phyloP scores from a whole-genome alignment of 2,888 invertebrate genomes.

The Sympetrum striolatum region DNA sequence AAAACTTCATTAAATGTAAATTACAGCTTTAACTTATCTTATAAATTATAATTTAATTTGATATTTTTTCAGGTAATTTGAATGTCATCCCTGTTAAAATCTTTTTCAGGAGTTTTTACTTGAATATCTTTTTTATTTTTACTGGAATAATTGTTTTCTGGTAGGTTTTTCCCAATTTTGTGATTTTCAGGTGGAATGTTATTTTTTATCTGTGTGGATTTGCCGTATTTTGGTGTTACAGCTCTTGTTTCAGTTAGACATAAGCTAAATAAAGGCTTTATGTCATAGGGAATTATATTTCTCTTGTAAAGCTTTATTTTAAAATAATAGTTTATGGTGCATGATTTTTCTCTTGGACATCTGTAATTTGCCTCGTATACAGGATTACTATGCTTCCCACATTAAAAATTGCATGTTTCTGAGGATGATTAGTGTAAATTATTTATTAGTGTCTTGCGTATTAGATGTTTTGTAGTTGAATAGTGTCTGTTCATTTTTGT shows the following conservation, averaged over 20 bases:
- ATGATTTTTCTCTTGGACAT: constrained; percentile 4
- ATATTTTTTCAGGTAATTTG: too few relatives aligned
- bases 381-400: not conserved
- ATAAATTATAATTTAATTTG: too few relatives aligned
- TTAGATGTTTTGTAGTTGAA: not conserved
- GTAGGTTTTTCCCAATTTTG: too few relatives aligned
- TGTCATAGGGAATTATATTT: not conserved
- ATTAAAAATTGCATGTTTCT: not conserved
- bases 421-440: constrained; percentile 1
- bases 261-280: not conserved
- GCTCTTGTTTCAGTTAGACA: not conserved
- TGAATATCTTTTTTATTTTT: too few relatives aligned
- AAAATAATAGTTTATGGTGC: not conserved
- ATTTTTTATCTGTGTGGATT: not conserved
- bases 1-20: too few relatives aligned
- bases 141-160: too few relatives aligned
- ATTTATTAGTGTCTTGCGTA: constrained; percentile 5
- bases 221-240: not conserved
- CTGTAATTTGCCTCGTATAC: not conserved
- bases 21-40: too few relatives aligned
- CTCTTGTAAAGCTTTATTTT: not conserved
- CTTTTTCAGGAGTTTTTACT: too few relatives aligned
- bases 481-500: not conserved
- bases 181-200: not conserved
- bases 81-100: too few relatives aligned